Percentiles rank a stretch among this genome's conserved stretches.
phyloP scores from a whole-genome alignment of 2,888 invertebrate genomes.

The Acanthosepion pharaonis region DNA sequence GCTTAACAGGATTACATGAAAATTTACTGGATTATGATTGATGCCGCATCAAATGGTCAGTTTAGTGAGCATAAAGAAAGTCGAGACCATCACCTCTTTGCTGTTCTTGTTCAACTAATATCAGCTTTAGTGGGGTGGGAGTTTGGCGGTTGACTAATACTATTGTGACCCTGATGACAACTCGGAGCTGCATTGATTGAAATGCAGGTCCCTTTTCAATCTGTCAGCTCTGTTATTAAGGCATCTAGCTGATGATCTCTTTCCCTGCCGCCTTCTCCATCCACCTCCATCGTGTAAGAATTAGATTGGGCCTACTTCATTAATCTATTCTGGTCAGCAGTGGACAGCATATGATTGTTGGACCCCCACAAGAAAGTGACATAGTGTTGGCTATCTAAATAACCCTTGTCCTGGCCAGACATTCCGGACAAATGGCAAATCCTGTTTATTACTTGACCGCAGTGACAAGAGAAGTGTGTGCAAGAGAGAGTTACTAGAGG shows the following conservation, averaged over 20 bases:
- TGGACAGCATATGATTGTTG: constrained; percentile 14
- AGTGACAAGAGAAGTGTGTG: constrained; percentile 11
- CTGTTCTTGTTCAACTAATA: background rate
- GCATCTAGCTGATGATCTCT: background rate
- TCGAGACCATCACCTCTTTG: background rate
- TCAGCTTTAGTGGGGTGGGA: background rate
- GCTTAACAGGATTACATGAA: background rate
- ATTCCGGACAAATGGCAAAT: background rate
- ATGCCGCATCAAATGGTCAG: background rate
- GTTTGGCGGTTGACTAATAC: background rate
- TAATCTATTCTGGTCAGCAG: constrained; percentile 11
- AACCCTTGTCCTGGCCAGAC: constrained; percentile 12
- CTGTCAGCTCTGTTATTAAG: background rate
- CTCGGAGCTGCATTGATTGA: background rate
- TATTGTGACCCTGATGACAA: constrained; percentile 33
- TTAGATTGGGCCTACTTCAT: background rate
- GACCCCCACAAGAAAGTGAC: background rate
- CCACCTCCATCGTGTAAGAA: background rate
- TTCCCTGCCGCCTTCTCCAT: background rate
- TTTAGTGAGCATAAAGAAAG: background rate
- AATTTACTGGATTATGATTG: background rate
- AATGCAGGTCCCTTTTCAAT: background rate
- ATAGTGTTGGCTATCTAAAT: constrained; percentile 33
- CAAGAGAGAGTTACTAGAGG: too few relatives aligned
- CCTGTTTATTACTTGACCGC: constrained; percentile 33